Evolutionary conservation across 2,113 vertebrate genomes (phyloP).

Genomic region (Heterotilapia buettikoferi): DNA sequence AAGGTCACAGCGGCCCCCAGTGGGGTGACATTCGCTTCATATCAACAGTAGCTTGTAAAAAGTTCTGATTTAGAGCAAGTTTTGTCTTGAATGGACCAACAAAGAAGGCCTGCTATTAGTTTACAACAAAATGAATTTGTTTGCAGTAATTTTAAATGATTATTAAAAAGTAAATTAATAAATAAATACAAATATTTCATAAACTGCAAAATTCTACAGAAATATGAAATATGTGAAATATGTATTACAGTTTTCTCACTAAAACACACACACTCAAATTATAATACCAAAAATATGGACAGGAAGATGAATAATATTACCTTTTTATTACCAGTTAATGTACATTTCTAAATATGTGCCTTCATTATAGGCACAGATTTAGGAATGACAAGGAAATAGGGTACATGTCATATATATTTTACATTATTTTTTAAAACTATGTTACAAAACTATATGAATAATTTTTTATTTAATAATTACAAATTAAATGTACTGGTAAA

Average conservation of each 20-base stretch:
- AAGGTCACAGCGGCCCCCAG: slow-evolving; percentile 39
- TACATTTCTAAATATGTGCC: fast-evolving
- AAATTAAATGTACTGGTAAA: neutral
- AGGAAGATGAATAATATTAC: neutral
- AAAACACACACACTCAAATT: neutral
- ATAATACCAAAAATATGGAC: neutral
- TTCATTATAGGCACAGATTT: neutral
- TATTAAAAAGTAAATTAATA: neutral
- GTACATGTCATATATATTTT: neutral
- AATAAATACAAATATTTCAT: neutral
- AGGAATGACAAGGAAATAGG: neutral
- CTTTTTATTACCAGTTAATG: neutral
- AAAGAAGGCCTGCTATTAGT: neutral
- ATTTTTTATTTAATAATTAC: neutral
- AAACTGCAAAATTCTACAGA: neutral
- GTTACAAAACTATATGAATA: neutral
- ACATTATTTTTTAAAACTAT: neutral
- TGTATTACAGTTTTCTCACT: neutral
- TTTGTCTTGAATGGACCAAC: neutral
- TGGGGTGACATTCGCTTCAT: neutral
- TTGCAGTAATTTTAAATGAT: neutral
- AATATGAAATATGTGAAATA: neutral
- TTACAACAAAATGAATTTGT: neutral
- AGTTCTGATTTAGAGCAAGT: neutral
- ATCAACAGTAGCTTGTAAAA: neutral